Evolutionary conservation across 2,888 invertebrate genomes (phyloP), one percentile per base, ranked within the genome.

Genomic region (Xestoiulus laeticollis): DNA sequence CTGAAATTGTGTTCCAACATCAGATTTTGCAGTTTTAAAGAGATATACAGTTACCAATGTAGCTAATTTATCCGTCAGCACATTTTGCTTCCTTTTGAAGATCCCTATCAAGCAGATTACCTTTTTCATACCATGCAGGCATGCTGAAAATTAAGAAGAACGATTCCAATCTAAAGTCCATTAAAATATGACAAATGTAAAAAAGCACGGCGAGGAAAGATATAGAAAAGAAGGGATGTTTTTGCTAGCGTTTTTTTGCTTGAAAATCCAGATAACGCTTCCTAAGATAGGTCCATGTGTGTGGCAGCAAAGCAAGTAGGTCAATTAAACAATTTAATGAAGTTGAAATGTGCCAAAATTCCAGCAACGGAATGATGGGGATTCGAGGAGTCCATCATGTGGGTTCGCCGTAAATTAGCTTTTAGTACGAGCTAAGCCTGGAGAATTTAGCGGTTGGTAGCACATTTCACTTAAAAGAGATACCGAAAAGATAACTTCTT

Each of bases 281-380:
- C 8, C 59, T 4, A 19, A n/a, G 59, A 59, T 59, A 59, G 59
- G 68, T 10, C 68, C 78, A 78, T 78, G 78, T 78, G 78, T 78
- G 78, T 78, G 78, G 78, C 78, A 78, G 78, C 78, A 78, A 30
- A 26, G 78, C 78, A 78, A 26, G 78, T 78, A 78, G 78, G 78
- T 78, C 78, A 78, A 78, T 78, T 78, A 78, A 78, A 78, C 22
- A 78, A 78, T 78, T 78, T 78, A 78, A 78, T 78, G 78, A 78
- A 78, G 78, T 78, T 78, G 78, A 78, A 78, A 78, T 78, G 78
- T 78, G 78, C 78, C 78, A 78, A 78, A 78, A 30, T 78, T 78
- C 78, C 78, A 6, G 12, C 59, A 78, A 30, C 30, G 26, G 26
- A 78, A 30, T 78, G 30, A 78, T 78, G 30, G 30, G 78, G 78